These are phyloP conservation scores for Diacarnus erythraeanus DNA, from an alignment of 37 sponge, comb jelly and placozoan species.

Conservation along the genomic window DNA sequence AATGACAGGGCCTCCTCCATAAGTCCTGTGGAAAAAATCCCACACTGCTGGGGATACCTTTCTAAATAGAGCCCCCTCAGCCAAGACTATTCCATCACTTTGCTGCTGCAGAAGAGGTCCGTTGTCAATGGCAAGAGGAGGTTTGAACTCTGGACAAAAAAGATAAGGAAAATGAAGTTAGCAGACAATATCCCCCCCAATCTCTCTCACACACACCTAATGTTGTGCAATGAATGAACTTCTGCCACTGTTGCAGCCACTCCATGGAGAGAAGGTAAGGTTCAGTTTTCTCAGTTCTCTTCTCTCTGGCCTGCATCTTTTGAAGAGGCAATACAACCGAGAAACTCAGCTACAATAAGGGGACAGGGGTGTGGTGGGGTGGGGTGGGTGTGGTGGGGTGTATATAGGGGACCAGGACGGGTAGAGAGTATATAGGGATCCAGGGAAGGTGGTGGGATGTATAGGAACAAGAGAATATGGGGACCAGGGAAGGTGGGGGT, in stretches of 20 bases:
- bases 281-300: slow-evolving; percentile 14
- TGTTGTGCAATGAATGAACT: slow-evolving; percentile 62
- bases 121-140: slow-evolving; percentile 71
- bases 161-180: too few relatives aligned
- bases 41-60: slow-evolving; percentile 36
- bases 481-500: not conserved
- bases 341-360: slow-evolving; percentile 6
- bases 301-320: slow-evolving; percentile 3
- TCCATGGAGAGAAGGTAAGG: slow-evolving; percentile 39
- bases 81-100: not conserved
- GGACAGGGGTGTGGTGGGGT: not conserved
- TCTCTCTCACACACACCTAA: slow-evolving; percentile 27
- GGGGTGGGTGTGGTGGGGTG: not conserved
- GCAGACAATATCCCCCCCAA: too few relatives aligned
- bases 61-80: slow-evolving; percentile 23
- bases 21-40: slow-evolving; percentile 51
- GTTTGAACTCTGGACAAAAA: slow-evolving; percentile 55
- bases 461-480: not conserved
- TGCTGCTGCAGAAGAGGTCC: slow-evolving; percentile 20
- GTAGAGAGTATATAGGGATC: not conserved
- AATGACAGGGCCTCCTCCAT: slow-evolving; percentile 75
- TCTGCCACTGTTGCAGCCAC: slow-evolving; percentile 74
- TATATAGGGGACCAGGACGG: not conserved
- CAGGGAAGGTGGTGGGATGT: not conserved
- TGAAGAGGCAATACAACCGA: not conserved